phyloP scores from a whole-genome alignment of 2,113 vertebrate genomes.

The Tyrannus savana region DNA sequence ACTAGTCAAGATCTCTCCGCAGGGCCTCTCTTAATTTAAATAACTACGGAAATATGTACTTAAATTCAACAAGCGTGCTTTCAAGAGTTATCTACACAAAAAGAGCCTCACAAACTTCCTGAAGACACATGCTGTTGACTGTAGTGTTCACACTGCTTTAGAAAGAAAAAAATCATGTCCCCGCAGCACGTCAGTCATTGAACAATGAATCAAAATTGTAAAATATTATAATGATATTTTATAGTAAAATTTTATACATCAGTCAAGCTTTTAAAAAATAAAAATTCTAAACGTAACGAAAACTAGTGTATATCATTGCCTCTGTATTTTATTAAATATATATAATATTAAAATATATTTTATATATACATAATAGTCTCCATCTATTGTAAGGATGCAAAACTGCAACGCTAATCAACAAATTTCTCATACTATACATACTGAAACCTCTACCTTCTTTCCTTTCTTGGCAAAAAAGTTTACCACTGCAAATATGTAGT shows the following conservation, averaged over 20 bases:
- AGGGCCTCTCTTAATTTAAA: background rate
- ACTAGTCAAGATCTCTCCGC: fast-evolving
- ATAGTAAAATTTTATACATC: background rate
- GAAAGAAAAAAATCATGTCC: background rate
- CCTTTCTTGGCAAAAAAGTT: background rate
- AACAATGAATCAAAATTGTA: background rate
- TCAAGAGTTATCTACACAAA: background rate
- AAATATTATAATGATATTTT: background rate
- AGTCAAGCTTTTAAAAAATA: background rate
- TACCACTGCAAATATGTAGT: background rate
- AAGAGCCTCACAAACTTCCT: background rate
- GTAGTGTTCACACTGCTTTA: background rate
- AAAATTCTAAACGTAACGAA: background rate
- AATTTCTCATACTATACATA: background rate
- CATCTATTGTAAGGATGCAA: background rate
- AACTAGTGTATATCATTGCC: background rate
- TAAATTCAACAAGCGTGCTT: background rate
- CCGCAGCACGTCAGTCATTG: background rate
- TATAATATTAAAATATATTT: too few relatives aligned
- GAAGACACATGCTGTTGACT: background rate
- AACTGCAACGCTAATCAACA: background rate
- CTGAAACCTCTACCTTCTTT: background rate
- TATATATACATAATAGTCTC: background rate
- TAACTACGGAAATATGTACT: background rate
- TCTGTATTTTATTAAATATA: background rate